A percentile compares a stretch with the other conserved stretches of the same genome.
Conservation (phyloP, 2,888 invertebrate genomes). For the Mesopsocus fuscifrons region DNA sequence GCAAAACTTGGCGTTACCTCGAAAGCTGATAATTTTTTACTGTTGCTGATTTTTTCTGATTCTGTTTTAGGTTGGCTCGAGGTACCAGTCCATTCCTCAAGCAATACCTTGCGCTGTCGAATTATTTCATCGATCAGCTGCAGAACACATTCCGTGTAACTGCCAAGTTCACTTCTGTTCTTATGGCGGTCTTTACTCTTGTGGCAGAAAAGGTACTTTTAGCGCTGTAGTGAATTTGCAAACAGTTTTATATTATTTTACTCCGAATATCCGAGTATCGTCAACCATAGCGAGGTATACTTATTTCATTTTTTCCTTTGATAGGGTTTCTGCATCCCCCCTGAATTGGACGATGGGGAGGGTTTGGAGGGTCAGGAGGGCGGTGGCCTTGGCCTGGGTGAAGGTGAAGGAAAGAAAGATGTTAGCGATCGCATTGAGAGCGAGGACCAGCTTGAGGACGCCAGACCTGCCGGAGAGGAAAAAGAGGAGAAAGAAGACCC, state of each 20-base stretch:
- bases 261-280: too few relatives aligned
- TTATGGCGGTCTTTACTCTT: conserved; percentile 70
- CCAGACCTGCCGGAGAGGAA: conserved; percentile 60
- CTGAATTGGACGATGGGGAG: conserved; percentile 55
- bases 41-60: too few relatives aligned
- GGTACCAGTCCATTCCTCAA: conserved; percentile 48
- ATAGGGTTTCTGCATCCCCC: conserved; percentile 82
- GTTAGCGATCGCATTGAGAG: conserved; percentile 84
- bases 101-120: conserved; percentile 52
- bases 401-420: conserved; percentile 84
- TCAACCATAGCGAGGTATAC: too few relatives aligned
- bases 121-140: conserved; percentile 62
- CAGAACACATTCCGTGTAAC: conserved; percentile 58
- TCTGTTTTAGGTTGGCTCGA: conserved; percentile 26
- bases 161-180: conserved; percentile 63
- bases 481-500: conserved; percentile 44
- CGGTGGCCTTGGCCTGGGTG: conserved; percentile 76
- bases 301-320: too few relatives aligned
- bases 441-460: conserved; percentile 88
- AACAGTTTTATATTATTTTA: conserved; percentile 2
- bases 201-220: conserved; percentile 44
- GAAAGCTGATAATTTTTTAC: too few relatives aligned
- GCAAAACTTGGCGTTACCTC: too few relatives aligned
- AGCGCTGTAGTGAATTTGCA: conserved; percentile 7
- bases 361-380: conserved; percentile 34